Evolutionary conservation across 2,113 vertebrate genomes (phyloP).

Genomic region (Crotophaga sulcirostris): DNA sequence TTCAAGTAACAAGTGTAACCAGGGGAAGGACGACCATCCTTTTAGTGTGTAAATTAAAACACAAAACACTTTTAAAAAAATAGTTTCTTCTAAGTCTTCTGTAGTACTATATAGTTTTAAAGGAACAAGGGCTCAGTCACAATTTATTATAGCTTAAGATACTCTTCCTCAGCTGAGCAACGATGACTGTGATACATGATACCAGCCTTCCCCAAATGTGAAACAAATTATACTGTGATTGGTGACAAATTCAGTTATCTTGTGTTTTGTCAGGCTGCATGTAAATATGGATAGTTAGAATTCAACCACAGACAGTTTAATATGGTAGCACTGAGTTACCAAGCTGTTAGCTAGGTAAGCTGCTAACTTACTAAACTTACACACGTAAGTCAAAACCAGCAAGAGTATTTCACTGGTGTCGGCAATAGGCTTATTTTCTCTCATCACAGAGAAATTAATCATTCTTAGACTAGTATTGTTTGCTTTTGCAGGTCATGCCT

Average conservation of each 20-base stretch:
- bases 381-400: background rate
- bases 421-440: background rate
- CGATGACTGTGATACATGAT: background rate
- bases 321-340: background rate
- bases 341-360: background rate
- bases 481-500: background rate
- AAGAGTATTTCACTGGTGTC: background rate
- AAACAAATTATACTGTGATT: background rate
- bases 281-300: background rate
- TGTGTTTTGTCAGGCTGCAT: background rate
- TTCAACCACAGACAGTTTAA: background rate
- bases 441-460: background rate
- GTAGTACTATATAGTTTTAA: background rate
- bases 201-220: background rate
- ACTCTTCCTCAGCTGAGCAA: background rate
- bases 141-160: background rate
- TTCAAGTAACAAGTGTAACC: background rate
- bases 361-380: background rate
- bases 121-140: background rate
- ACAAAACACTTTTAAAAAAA: background rate
- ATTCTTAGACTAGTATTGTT: background rate
- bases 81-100: background rate
- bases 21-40: background rate
- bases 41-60: background rate
- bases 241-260: background rate